A percentile compares a stretch with the other conserved stretches of the same genome.
These are phyloP conservation scores for Aspiorhynchus laticeps DNA, from an alignment of 2,113 vertebrate genomes.

Conservation along the genomic window DNA sequence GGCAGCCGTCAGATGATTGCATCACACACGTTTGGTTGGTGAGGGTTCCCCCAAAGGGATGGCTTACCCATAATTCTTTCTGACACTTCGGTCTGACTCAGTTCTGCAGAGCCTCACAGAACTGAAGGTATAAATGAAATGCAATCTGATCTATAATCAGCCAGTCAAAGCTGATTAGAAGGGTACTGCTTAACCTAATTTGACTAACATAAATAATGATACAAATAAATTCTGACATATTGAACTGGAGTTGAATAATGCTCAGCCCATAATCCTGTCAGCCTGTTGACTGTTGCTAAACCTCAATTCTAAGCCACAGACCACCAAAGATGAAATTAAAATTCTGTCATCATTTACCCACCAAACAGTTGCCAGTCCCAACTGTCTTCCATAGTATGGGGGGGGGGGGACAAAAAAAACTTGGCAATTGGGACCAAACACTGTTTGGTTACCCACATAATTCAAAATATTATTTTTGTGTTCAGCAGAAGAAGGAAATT, in stretches of 20 bases:
- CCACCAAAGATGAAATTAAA: neutral
- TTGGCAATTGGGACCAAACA: no score
- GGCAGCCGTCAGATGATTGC: slow-evolving; percentile 3
- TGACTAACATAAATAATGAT: neutral
- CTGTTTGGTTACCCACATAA: no score
- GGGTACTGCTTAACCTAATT: neutral
- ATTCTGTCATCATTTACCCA: no score
- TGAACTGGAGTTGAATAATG: slow-evolving; percentile 2
- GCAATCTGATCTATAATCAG: slow-evolving; percentile 30
- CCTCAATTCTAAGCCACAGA: neutral
- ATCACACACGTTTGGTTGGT: neutral
- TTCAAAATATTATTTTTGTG: no score
- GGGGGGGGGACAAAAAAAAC: no score
- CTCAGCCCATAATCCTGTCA: neutral
- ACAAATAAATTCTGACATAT: slow-evolving; percentile 9
- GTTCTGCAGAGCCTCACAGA: neutral
- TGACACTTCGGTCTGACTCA: slow-evolving; percentile 31
- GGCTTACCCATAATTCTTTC: neutral
- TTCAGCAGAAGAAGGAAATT: no score
- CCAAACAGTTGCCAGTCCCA: no score
- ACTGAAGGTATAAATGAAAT: slow-evolving; percentile 18
- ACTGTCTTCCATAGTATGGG: no score
- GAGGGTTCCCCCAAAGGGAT: neutral
- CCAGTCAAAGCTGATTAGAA: slow-evolving; percentile 9
- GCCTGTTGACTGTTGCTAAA: neutral